Evolutionary conservation across 2,888 invertebrate species (phyloP).

Genomic region (Cephus runcator): DNA sequence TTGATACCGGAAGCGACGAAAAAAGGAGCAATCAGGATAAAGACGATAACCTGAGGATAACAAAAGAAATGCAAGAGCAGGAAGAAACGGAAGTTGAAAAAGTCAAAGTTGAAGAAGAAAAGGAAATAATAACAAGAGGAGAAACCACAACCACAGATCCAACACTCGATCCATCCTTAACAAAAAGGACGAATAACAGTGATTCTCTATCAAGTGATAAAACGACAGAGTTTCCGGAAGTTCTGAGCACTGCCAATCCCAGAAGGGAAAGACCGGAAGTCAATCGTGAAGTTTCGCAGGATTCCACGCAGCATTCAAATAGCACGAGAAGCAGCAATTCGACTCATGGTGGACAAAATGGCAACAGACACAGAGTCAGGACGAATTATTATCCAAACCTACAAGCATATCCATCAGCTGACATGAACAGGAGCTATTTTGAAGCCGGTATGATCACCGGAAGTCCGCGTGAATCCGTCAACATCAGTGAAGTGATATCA

Average conservation of each 20-base stretch:
- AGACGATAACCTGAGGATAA: neutral
- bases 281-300: slow-evolving; percentile 13
- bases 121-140: neutral
- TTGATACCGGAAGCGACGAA: neutral
- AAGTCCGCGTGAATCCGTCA: slow-evolving; percentile 50
- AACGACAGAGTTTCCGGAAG: slow-evolving; percentile 1
- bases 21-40: neutral
- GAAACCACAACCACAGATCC: slow-evolving; percentile 7
- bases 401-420: slow-evolving; percentile 43
- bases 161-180: neutral
- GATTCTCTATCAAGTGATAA: neutral
- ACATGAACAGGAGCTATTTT: slow-evolving; percentile 47
- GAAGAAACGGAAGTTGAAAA: neutral
- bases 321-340: slow-evolving; percentile 6
- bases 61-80: neutral
- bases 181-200: slow-evolving; percentile 5
- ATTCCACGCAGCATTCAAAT: slow-evolving; percentile 16
- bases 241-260: slow-evolving; percentile 1
- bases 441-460: slow-evolving; percentile 43
- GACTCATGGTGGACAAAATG: slow-evolving; percentile 1
- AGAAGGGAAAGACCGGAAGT: neutral
- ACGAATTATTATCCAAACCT: slow-evolving; percentile 45
- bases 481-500: slow-evolving; percentile 61
- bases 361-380: slow-evolving; percentile 44
- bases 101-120: neutral